These are phyloP conservation scores for Microtus montanus DNA, from an alignment of 2,113 vertebrate genomes.

Conservation along the genomic window DNA sequence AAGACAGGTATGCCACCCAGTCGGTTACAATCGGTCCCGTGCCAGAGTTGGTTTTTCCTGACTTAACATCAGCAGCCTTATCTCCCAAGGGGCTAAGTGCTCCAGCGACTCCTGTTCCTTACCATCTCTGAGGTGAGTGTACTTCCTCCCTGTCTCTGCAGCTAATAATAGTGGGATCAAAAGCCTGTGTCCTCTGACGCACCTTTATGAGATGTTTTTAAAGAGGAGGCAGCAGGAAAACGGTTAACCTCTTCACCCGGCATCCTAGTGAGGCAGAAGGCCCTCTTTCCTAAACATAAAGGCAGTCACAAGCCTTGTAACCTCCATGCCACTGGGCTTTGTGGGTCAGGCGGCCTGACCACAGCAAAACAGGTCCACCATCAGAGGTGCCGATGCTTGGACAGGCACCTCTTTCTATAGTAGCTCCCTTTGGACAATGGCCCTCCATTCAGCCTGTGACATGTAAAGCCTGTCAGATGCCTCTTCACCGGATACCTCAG, in stretches of 20 bases:
- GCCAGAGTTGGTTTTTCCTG: not conserved
- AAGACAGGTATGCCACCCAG: not conserved
- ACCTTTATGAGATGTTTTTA: conserved; percentile 35
- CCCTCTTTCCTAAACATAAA: not conserved
- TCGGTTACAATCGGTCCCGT: rapidly evolving
- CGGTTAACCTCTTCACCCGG: not conserved
- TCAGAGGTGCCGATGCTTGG: not conserved
- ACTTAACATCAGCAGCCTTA: not conserved
- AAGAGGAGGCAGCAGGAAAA: not conserved
- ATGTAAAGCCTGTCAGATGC: not conserved
- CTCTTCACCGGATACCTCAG: not conserved
- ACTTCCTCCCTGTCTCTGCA: not conserved
- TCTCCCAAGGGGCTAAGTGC: not conserved
- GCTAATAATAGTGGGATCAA: conserved; percentile 1
- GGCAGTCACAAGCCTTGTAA: not conserved
- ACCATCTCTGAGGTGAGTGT: not conserved
- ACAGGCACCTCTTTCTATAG: not conserved
- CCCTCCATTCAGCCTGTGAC: not conserved
- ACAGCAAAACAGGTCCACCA: too few relatives aligned
- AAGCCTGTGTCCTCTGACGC: conserved; percentile 41
- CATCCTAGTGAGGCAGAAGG: not conserved
- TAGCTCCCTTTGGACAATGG: not conserved
- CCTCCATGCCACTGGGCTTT: not conserved
- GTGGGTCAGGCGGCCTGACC: not conserved
- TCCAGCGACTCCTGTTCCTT: not conserved